Base-by-base conservation (phyloP, 2,797 vertebrate genomes). In the Harpagifer antarcticus region DNA sequence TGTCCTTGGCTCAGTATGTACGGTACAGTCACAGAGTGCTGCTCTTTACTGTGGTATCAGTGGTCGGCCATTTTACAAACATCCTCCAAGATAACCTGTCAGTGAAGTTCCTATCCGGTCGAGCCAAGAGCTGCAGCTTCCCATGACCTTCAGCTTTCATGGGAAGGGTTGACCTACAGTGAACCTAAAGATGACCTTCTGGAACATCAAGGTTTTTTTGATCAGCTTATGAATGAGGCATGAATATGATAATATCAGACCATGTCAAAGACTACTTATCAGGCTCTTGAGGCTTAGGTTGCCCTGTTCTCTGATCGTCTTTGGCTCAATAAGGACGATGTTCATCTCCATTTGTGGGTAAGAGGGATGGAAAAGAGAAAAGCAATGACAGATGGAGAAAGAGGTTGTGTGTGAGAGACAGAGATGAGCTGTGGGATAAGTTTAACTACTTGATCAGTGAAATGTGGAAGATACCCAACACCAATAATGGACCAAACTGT, bases 41-140 rank as follows among this genome's bases (percentile, higher is more conserved):
- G 78, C 85, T 83, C 90, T 93, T 92, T 92, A 31, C 89, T 93
- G 92, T 92, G 92, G 90, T 89, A 86, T 89, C 79, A 58, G 92
- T 82, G 92, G 92, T 93, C 84, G 83, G 88, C 86, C 81, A 79
- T 91, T 91, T 93, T 86, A 88, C 92, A 91, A 92, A 94, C 88
- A 90, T 90, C 82, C 84, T 91, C 88, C 72, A 68, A 84, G 76
- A 81, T 82, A 86, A 93, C 90, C 86, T 92, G 91, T 90, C 84
- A 90, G 79, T 63, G 82, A 79, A 89, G 88, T 93, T 90, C 72
- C 86, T 90, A 90, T 90, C 69, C 79, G 49, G 56, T 14, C 1
- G 37, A 86, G 90, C 90, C 90, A 92, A 90, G 78, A 74, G 5
- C 76, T 88, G 81, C 80, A 88, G 86, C 89, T 93, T 94, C 92